Base-by-base conservation (phyloP, 2,888 invertebrate species). In the Pachycephus smyrnensis region DNA sequence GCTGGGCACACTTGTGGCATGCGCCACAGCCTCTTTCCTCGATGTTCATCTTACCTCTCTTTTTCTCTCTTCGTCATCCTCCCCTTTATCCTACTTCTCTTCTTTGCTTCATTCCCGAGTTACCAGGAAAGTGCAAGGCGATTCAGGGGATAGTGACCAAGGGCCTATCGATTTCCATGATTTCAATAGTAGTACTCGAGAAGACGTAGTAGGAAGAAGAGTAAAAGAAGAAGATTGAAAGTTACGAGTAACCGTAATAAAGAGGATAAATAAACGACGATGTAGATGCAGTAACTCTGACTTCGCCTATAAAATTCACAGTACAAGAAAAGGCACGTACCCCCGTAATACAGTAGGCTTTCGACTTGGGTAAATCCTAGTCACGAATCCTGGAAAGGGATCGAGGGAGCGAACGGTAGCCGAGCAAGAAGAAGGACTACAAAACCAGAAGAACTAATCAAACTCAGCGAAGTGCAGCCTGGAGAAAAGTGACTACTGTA, bases 1-100 rank as follows among this genome's bases (percentile, higher is more conserved):
- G 85, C 80, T 82, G 86, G 88, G 87, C 89, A 89, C 90, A 90
- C 89, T 91, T 89, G 89, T 88, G 89, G 90, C 90, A 90, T 90
- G 90, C 88, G 89, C 88, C 88, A 83, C 81, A 74, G 74, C 37
- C 36, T 74, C 74, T 36, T 36, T 36, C 30, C 71, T 11, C 15
- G 23, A 71, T 81, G 78, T 81, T 81, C 79, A 75, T 68, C 75
- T 73, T 78, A 78, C 76, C 76, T 80, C 75, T 73, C 77, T 69
- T 76, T 79, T 76, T 76, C 76, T 6, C 73, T 73, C 76, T 36
- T 36, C 73, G 74, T 68, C 31, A 0, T 11, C 73, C 31, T 35
- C 73, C 73, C 76, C 12, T 23, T 15, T 11, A 11, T n/a, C 40
- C 37, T 40, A 30, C 73, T 31, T 69, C 31, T 12, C 71, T 32